Evolutionary conservation across 2,797 vertebrate genomes (phyloP), one percentile per base, ranked within the genome.

Genomic region (Phyllotis vaccarum): DNA sequence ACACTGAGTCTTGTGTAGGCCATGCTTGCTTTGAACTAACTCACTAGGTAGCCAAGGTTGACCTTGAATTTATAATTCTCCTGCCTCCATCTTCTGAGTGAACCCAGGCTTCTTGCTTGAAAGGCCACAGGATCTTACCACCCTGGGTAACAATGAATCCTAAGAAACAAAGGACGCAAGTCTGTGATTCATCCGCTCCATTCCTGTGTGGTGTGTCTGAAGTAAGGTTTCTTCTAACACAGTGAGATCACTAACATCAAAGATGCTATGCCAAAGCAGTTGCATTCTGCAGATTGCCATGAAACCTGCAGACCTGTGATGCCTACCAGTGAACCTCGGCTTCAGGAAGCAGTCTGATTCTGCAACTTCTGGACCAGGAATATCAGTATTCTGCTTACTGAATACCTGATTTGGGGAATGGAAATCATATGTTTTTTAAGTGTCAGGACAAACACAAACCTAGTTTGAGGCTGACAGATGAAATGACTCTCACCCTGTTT

Each of bases 151-250:
- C 37, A 29, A 60, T 21, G 56, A 60, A 40, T 17, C n/a, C 24
- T 40, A 21, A 43, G 80, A 82, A 62, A 62, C 27, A 43, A 37
- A 31, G 80, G 29, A 21, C 58, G 5, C 79, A 21, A 34, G 5
- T 22, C 58, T 22, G 40, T 83, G 40, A 34, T 64, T 60, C 11
- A 7, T 21, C 17, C 22, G 17, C 40, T 46, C 40, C 46, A 49
- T 49, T 49, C 5, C 46, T 49, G 46, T 19, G n/a, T 12, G 7
- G 66, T 21, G 5, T 56, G 49, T 62, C 82, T 64, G 34, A 49
- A 78, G 56, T 49, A 82, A 70, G 92, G 78, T 86, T 86, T 90
- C 81, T 86, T 90, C 81, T 90, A 75, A 93, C 22, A 43, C 17
- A 86, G 60, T 13, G 82, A 74, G 78, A n/a, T 49, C 49, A 40